A percentile compares a stretch with the other conserved stretches of the same genome.
These are phyloP conservation scores for Sciurus niger DNA, from an alignment of 2,113 vertebrate genomes.

Conservation along the genomic window DNA sequence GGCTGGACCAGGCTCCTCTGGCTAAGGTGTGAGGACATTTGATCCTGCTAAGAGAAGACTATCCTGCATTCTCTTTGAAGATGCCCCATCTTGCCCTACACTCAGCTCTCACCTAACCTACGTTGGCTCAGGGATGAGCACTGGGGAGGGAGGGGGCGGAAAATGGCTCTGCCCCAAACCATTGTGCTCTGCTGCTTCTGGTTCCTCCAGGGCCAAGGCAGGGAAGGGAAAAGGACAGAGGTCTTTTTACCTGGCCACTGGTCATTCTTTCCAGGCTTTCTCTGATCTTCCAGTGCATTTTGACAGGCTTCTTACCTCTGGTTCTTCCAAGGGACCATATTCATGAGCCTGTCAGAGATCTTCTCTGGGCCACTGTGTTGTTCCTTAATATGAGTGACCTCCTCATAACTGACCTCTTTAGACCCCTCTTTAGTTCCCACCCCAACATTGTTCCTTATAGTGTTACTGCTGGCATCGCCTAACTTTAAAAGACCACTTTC, in stretches of 20 bases:
- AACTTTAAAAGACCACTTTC: not conserved
- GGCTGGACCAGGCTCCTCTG: not conserved
- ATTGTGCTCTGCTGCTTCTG: not conserved
- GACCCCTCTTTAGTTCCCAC: not conserved
- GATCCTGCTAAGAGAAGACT: not conserved
- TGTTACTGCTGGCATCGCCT: not conserved
- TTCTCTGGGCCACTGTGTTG: not conserved
- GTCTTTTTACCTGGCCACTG: not conserved
- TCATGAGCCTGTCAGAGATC: not conserved
- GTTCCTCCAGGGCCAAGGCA: too few species aligned
- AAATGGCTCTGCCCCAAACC: too few species aligned
- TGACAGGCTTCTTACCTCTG: too few species aligned
- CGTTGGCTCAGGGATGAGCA: not conserved
- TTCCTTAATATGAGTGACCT: not conserved
- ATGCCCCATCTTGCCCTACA: fast-evolving
- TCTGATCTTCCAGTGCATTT: not conserved
- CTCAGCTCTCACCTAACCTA: not conserved
- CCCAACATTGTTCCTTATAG: not conserved
- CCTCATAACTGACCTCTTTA: not conserved
- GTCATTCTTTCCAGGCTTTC: fast-evolving
- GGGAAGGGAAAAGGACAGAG: not conserved
- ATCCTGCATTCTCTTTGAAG: not conserved
- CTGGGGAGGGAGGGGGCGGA: fast-evolving
- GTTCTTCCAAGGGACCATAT: not conserved
- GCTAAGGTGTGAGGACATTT: not conserved